Evolutionary conservation across 2,797 vertebrate species (phyloP).

Genomic region (Gambusia yucatana): DNA sequence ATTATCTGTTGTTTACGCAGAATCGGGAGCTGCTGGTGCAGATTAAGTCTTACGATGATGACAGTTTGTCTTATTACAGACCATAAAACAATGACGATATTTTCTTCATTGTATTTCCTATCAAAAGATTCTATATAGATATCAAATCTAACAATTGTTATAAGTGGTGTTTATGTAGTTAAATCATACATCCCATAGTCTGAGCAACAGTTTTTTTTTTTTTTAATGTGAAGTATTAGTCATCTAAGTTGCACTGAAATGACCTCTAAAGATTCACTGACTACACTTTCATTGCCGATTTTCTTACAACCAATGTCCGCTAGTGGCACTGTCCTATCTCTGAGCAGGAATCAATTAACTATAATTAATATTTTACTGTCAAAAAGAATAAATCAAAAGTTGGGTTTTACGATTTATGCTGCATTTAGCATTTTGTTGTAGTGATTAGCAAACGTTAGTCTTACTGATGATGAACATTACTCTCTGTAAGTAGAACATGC

Average conservation of each 20-base stretch:
- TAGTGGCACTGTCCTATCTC: neutral
- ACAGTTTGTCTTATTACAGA: conserved; percentile 8
- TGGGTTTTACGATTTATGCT: neutral
- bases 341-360: neutral
- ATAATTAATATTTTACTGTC: neutral
- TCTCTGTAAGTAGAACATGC: neutral
- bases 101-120: neutral
- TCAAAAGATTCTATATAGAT: neutral
- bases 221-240: neutral
- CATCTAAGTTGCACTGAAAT: neutral
- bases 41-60: conserved; percentile 18
- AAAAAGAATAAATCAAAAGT: neutral
- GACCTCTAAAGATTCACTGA: neutral
- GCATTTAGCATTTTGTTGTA: neutral
- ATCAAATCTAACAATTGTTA: neutral
- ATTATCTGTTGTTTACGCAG: conserved; percentile 16
- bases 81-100: neutral
- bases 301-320: neutral
- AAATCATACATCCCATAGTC: neutral
- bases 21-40: conserved; percentile 2
- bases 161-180: conserved; percentile 1
- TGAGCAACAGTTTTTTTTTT: neutral
- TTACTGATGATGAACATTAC: neutral
- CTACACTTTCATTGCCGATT: neutral
- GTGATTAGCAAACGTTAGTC: neutral